Evolutionary conservation across 1,140 invertebrate genomes (phyloP), one percentile per base, ranked within the genome.

Genomic region (Amyelois transitella): DNA sequence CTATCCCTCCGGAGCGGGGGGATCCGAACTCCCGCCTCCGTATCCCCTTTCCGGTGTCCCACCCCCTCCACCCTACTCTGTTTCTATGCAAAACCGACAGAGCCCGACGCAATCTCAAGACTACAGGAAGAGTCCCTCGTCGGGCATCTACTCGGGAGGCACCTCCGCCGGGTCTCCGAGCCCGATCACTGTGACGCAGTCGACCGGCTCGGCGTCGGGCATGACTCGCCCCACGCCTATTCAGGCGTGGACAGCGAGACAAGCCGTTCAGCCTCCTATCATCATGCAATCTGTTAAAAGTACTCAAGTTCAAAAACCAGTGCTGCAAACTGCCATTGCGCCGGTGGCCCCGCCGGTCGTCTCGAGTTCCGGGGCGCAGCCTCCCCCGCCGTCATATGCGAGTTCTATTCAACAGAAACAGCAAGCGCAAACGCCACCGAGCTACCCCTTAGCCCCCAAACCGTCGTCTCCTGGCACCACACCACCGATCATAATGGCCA

Each of bases 251-350:
- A 92, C 94, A n/a, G 93, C 94, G 44, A 90, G 94, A 43, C 94
- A 95, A 76, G 93, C 95, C 14, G 94, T 95, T 69, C 96, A 98
- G 72, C 93, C 96, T 12, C 96, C 96, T 0, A 96, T 98, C 54
- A 97, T 98, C 24, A 98, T 98, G 96, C 96, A 98, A 77, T 96
- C 96, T 18, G 97, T 98, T 0, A 97, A 97, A 77, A 97, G 95
- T 89, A 97, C 96, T 0, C 96, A 97, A 81, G 96, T 98, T 4
- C 95, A 97, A 72, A 98, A 98, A 82, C 97, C 97, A 0, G 92
- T 97, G 0, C 85, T 98, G 28, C 97, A 98, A 81, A 98, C 96
- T 5, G 97, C 97, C 0, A 96, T 97, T 6, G 96, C 96, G 12
- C 96, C 96, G 0, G 93, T 94, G 0, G 91, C 94, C 0, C 94